Percentiles rank a stretch among this genome's conserved stretches.
These are phyloP conservation scores for Desmophyllum pertusum DNA, from an alignment of 92 coral and sea anemone species.

Conservation along the genomic window DNA sequence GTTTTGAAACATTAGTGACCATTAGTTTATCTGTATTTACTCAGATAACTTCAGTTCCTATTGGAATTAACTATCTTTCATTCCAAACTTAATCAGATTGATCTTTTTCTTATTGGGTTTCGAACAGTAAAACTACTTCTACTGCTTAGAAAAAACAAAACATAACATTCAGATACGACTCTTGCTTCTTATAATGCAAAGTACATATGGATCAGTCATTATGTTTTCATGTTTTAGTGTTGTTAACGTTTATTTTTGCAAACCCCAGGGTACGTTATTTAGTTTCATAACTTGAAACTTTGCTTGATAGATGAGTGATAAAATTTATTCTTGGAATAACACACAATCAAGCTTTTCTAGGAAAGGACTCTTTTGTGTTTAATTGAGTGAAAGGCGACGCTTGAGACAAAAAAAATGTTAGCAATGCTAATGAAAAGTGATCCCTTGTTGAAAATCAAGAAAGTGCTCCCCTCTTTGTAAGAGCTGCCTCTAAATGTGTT, in stretches of 20 bases:
- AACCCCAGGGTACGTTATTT: background rate
- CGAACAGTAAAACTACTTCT: background rate
- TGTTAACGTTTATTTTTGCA: background rate
- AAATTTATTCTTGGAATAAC: slow-evolving; percentile 21
- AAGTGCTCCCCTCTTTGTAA: background rate
- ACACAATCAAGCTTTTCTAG: background rate
- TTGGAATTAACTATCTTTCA: background rate
- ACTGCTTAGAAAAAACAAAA: background rate
- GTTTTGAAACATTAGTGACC: background rate
- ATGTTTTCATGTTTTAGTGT: slow-evolving; percentile 6
- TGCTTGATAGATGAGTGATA: background rate
- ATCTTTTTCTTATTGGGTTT: background rate
- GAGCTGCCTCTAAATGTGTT: background rate
- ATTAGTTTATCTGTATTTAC: background rate
- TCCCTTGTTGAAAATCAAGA: background rate
- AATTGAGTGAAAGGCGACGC: background rate
- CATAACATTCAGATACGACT: background rate
- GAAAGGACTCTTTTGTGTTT: slow-evolving; percentile 1
- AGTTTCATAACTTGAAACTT: background rate
- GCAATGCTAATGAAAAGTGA: background rate
- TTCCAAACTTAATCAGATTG: background rate
- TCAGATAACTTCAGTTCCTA: background rate
- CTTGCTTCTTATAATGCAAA: background rate
- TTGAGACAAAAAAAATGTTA: background rate
- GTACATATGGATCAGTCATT: slow-evolving; percentile 5